A percentile compares a stretch with the other conserved stretches of the same genome.
Conservation (phyloP, 2,113 vertebrate genomes). For the Picathartes gymnocephalus region DNA sequence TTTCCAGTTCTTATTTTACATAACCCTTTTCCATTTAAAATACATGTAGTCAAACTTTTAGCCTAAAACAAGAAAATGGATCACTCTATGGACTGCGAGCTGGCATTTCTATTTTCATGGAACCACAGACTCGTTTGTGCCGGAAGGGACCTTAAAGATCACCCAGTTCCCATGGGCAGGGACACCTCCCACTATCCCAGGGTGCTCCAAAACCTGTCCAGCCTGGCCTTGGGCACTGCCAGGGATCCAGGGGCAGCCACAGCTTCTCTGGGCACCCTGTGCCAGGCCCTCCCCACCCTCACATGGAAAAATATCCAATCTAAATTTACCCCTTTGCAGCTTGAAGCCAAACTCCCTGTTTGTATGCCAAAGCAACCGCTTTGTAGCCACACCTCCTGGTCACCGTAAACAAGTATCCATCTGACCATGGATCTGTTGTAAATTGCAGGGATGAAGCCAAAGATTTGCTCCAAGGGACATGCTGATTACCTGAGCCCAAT, state of each 20-base stretch:
- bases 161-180: background rate
- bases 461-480: background rate
- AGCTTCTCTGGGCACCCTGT: background rate
- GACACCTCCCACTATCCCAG: rapidly evolving
- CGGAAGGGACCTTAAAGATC: background rate
- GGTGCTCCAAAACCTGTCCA: rapidly evolving
- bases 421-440: background rate
- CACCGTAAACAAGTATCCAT: background rate
- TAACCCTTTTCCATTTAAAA: background rate
- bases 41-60: background rate
- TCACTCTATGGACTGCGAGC: background rate
- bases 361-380: background rate
- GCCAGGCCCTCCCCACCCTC: background rate
- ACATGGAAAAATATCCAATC: background rate
- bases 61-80: background rate
- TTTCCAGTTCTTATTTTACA: background rate
- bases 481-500: background rate
- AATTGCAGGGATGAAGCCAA: background rate
- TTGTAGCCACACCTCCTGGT: background rate
- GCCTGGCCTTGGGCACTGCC: rapidly evolving
- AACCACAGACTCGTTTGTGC: background rate
- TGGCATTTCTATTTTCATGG: background rate
- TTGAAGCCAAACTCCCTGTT: background rate
- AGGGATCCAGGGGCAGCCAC: background rate
- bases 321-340: background rate